Conservation (phyloP, 2,113 vertebrate species). For the Scortum barcoo region DNA sequence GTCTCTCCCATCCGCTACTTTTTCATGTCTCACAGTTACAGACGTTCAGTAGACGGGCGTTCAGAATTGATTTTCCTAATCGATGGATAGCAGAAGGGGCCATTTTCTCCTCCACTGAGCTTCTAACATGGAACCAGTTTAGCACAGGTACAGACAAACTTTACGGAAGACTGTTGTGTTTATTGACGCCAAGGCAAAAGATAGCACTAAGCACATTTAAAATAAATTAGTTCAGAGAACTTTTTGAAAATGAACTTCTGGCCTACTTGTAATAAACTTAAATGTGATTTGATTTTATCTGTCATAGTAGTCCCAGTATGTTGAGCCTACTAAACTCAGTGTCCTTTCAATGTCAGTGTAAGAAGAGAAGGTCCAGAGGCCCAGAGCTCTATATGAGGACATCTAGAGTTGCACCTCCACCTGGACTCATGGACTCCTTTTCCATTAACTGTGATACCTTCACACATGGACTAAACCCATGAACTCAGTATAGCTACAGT, state of each 20-base stretch:
- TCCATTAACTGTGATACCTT: too few relatives aligned
- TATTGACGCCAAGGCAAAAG: not conserved
- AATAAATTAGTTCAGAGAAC: not conserved
- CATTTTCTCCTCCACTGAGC: constrained; percentile 46
- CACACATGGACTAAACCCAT: too few relatives aligned
- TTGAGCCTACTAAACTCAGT: not conserved
- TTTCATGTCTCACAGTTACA: constrained; percentile 11
- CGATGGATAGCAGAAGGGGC: constrained; percentile 15
- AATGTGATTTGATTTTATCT: not conserved
- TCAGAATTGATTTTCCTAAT: constrained; percentile 45
- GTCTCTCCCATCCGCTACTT: not conserved
- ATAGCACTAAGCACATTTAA: not conserved
- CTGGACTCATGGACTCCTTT: too few relatives aligned
- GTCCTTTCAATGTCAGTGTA: not conserved
- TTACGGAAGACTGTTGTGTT: not conserved
- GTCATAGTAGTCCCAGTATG: not conserved
- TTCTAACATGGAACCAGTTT: constrained; percentile 13
- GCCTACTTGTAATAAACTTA: not conserved
- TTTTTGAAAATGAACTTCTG: not conserved
- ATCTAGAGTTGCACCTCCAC: too few relatives aligned
- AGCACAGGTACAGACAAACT: not conserved
- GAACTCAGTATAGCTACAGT: too few relatives aligned
- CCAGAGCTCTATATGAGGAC: too few relatives aligned
- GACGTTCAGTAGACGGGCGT: not conserved
- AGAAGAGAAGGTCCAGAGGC: too few relatives aligned